Conservation (phyloP, 2,113 vertebrate genomes). For the Alectura lathami region DNA sequence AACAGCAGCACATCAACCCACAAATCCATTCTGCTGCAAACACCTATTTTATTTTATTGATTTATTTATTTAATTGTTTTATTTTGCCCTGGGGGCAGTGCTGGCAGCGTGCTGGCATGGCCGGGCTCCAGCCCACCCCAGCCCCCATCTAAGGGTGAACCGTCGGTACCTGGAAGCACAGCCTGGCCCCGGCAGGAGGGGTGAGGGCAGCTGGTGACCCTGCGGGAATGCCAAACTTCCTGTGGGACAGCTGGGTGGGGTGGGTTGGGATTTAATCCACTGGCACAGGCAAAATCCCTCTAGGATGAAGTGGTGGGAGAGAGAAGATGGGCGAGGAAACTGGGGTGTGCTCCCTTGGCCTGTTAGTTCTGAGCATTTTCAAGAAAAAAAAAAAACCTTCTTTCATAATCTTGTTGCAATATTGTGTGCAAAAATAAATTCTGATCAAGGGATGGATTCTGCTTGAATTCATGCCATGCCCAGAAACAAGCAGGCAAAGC, state of each 20-base stretch:
- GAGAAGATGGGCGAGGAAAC: neutral
- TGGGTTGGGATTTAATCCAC: neutral
- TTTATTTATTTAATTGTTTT: no score
- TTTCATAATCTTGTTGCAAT: fast-evolving
- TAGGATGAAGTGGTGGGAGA: neutral
- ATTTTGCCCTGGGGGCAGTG: no score
- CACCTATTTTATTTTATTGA: no score
- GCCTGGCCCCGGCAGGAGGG: neutral
- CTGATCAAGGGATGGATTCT: neutral
- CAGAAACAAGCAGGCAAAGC: neutral
- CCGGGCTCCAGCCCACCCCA: neutral
- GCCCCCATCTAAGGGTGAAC: neutral
- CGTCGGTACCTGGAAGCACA: neutral
- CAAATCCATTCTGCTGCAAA: neutral
- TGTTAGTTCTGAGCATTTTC: neutral
- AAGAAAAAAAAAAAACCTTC: neutral
- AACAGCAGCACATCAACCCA: neutral
- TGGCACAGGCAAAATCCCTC: neutral
- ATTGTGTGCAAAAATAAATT: neutral
- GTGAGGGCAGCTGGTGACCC: neutral
- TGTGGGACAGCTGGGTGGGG: neutral
- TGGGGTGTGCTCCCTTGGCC: neutral
- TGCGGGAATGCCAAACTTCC: constrained; percentile 1
- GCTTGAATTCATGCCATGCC: neutral
- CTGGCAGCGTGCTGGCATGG: no score